Conservation (phyloP, 2,888 invertebrate genomes). For the Drosophila melanocephala region DNA sequence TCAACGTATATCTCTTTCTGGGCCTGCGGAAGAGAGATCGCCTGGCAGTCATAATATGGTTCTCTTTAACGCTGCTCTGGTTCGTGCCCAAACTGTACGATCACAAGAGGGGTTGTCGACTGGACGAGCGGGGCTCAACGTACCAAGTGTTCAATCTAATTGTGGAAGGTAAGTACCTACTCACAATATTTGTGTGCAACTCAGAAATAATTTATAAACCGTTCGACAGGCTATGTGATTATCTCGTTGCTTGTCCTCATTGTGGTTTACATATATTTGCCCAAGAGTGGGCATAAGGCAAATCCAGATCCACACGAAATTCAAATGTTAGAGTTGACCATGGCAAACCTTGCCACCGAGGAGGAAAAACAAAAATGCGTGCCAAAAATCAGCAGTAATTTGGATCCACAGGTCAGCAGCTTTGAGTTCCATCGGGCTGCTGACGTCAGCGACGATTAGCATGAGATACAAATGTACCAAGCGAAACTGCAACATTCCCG, state of each 20-base stretch:
- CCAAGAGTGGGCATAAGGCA: constrained; percentile 1
- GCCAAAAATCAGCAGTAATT: neutral
- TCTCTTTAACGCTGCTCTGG: constrained; percentile 51
- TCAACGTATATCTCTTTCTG: constrained; percentile 52
- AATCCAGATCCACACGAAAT: constrained; percentile 19
- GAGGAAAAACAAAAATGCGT: constrained; percentile 11
- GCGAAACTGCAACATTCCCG: constrained; percentile 38
- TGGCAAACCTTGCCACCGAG: neutral
- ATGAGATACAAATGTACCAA: constrained; percentile 3
- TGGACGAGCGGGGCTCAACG: constrained; percentile 46
- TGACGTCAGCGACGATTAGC: constrained; percentile 22
- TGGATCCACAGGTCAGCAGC: constrained; percentile 36
- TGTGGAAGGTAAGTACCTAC: constrained; percentile 38
- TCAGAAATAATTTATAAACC: neutral
- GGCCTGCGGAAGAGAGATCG: constrained; percentile 60
- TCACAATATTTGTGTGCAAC: neutral
- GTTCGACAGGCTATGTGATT: constrained; percentile 39
- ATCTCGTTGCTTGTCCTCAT: constrained; percentile 40
- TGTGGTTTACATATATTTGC: constrained; percentile 31
- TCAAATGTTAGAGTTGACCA: constrained; percentile 39
- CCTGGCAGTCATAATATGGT: constrained; percentile 40
- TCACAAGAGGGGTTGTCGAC: constrained; percentile 30
- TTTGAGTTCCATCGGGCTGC: constrained; percentile 45
- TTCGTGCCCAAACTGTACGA: constrained; percentile 47
- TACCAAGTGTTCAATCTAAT: constrained; percentile 42